phyloP scores from a whole-genome alignment of 2,113 vertebrate genomes.

The Gymnobelideus leadbeateri region DNA sequence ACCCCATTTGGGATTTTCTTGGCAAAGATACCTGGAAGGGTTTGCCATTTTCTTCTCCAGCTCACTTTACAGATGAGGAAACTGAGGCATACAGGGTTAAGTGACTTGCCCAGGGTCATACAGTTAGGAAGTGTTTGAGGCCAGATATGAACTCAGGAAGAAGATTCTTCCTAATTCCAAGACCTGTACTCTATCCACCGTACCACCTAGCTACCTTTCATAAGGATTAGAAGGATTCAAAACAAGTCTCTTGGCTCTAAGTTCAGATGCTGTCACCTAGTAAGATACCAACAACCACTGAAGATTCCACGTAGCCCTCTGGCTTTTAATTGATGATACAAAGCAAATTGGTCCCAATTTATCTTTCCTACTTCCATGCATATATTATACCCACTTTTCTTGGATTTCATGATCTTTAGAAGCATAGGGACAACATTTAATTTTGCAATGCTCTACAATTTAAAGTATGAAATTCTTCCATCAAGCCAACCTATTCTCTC shows the following conservation, averaged over 20 bases:
- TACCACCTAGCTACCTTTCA: not conserved
- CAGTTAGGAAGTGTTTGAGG: not conserved
- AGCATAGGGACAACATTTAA: not conserved
- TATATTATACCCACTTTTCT: not conserved
- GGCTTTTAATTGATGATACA: not conserved
- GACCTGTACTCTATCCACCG: not conserved
- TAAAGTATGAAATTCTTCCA: not conserved
- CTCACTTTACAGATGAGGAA: not conserved
- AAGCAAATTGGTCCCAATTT: not conserved
- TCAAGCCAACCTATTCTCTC: not conserved
- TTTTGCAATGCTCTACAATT: not conserved
- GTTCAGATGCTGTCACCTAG: not conserved
- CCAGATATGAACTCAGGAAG: not conserved
- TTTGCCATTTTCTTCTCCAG: not conserved
- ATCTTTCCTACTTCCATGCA: not conserved
- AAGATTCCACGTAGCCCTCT: not conserved
- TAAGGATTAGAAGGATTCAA: not conserved
- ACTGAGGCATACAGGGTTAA: not conserved
- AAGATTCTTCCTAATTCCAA: not conserved
- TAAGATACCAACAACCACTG: not conserved
- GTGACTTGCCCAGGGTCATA: not conserved
- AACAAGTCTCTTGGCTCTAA: not conserved
- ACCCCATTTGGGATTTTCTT: not conserved
- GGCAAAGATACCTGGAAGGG: not conserved
- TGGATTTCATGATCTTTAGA: not conserved